Conservation (phyloP, 2,797 vertebrate genomes). For the Peromyscus melanophrys region DNA sequence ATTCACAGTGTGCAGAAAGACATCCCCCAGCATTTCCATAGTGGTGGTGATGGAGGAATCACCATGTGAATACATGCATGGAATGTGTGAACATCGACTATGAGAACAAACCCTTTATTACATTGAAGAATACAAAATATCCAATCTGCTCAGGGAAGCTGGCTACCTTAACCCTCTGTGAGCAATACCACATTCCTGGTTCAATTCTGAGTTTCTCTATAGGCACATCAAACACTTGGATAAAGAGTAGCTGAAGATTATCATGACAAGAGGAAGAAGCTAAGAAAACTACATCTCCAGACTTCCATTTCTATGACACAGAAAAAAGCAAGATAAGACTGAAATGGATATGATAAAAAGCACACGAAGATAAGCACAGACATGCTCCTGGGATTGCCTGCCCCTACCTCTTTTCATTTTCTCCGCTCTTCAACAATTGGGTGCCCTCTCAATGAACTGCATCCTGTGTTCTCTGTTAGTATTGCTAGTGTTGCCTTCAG, state of each 20-base stretch:
- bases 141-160: neutral
- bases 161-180: neutral
- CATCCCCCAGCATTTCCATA: neutral
- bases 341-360: neutral
- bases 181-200: neutral
- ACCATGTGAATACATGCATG: fast-evolving
- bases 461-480: neutral
- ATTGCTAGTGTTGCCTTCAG: neutral
- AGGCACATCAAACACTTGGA: neutral
- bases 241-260: neutral
- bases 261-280: neutral
- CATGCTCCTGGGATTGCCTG: neutral
- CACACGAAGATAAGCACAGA: neutral
- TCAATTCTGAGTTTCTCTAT: neutral
- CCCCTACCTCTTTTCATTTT: neutral
- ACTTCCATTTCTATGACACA: neutral
- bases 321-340: neutral
- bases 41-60: neutral
- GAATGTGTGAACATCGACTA: neutral
- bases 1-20: too few relatives aligned
- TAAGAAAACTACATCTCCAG: neutral
- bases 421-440: neutral
- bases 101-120: neutral
- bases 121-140: neutral
- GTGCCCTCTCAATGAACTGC: neutral